These are phyloP conservation scores for Rotaria socialis DNA, from an alignment of 2,888 invertebrate genomes.

Conservation along the genomic window DNA sequence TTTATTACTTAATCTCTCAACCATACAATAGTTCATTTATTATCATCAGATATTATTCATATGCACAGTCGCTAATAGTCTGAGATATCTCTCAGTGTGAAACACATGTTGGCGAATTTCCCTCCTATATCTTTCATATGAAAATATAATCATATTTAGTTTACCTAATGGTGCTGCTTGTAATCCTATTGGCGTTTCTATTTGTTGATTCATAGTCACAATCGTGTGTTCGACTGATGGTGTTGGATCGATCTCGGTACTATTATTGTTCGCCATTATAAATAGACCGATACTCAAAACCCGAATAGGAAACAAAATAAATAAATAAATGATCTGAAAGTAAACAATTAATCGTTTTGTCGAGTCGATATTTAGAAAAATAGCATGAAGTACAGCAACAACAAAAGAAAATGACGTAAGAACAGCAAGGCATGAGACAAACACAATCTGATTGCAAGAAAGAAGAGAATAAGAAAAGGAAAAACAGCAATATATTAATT, in stretches of 20 bases:
- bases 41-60: no score
- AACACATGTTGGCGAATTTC: no score
- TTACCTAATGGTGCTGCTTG: background rate
- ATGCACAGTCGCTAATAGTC: no score
- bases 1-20: no score
- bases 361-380: slow-evolving; percentile 1
- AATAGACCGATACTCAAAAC: background rate
- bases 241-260: background rate
- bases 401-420: background rate
- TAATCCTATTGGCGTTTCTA: background rate
- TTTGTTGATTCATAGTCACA: background rate
- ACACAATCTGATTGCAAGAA: slow-evolving; percentile 17
- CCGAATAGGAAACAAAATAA: background rate
- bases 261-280: background rate
- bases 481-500: background rate
- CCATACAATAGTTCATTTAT: no score
- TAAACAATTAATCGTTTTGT: background rate
- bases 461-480: background rate
- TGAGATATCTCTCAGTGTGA: no score
- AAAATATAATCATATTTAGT: background rate
- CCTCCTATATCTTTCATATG: no score
- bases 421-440: background rate
- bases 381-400: background rate
- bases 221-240: background rate
- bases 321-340: slow-evolving; percentile 1